phyloP scores from a whole-genome alignment of 2,797 vertebrate genomes.

The Pangasius djambal region DNA sequence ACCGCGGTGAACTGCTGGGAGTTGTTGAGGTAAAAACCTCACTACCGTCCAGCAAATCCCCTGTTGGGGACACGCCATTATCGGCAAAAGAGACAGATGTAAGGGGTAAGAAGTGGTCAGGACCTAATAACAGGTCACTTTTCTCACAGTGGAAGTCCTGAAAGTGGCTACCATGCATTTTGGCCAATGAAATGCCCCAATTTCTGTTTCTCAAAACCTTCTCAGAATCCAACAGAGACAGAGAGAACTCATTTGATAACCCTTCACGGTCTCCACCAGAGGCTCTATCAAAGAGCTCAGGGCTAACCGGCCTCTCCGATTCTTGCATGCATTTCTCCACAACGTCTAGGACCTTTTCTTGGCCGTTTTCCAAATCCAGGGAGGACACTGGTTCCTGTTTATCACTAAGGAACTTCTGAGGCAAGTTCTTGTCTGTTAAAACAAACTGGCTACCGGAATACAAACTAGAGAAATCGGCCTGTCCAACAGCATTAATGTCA shows the following conservation, averaged over 20 bases:
- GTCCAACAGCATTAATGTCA: conserved; percentile 93
- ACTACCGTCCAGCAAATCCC: conserved; percentile 80
- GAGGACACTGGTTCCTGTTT: conserved; percentile 84
- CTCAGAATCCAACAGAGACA: conserved; percentile 75
- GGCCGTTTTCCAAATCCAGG: conserved; percentile 59
- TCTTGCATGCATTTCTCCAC: conserved; percentile 63
- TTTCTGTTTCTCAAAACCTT: conserved; percentile 65
- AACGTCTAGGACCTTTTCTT: conserved; percentile 52
- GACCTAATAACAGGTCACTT: conserved; percentile 75
- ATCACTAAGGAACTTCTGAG: conserved; percentile 94
- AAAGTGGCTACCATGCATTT: conserved; percentile 84
- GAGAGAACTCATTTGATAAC: conserved; percentile 70
- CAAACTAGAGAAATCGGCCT: conserved; percentile 91
- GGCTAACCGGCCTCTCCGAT: conserved; percentile 74
- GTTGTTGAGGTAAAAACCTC: conserved; percentile 85
- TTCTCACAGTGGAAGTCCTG: conserved; percentile 89
- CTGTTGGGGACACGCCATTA: conserved; percentile 81
- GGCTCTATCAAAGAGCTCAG: conserved; percentile 86
- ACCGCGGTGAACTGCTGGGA: conserved; percentile 92
- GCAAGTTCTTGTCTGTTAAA: conserved; percentile 92
- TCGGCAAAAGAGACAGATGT: conserved; percentile 85
- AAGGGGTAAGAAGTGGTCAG: conserved; percentile 80
- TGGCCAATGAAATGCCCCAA: conserved; percentile 74
- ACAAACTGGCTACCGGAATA: conserved; percentile 94
- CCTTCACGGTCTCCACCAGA: conserved; percentile 74